Conservation (phyloP, 1,140 invertebrate species). For the Triops cancriformis region DNA sequence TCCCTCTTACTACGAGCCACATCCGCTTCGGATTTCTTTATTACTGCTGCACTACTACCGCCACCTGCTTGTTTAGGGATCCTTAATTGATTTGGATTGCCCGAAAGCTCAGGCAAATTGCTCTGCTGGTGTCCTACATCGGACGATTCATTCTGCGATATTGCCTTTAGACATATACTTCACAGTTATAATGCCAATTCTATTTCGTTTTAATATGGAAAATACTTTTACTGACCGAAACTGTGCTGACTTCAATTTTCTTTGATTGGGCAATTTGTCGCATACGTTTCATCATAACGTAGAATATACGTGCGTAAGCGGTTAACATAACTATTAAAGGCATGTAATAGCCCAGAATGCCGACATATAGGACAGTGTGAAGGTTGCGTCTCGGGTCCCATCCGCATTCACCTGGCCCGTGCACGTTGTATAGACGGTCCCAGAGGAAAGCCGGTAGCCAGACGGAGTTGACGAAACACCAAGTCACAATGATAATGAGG, state of each 20-base stretch:
- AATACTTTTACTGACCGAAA: too few relatives aligned
- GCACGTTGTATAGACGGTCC: slow-evolving; percentile 35
- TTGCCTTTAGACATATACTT: not conserved
- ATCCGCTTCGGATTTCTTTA: slow-evolving; percentile 26
- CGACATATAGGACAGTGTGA: slow-evolving; percentile 36
- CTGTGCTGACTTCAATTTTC: slow-evolving; percentile 16
- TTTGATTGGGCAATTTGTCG: slow-evolving; percentile 28
- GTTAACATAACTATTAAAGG: slow-evolving; percentile 36
- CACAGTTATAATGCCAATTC: not conserved
- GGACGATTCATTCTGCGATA: not conserved
- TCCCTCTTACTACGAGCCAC: slow-evolving; percentile 28
- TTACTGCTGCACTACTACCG: not conserved
- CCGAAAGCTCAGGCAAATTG: not conserved
- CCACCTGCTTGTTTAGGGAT: slow-evolving; percentile 7
- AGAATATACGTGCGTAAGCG: slow-evolving; percentile 36
- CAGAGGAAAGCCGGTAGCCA: slow-evolving; percentile 38
- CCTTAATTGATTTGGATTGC: not conserved
- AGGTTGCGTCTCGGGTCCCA: slow-evolving; percentile 39
- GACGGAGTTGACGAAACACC: slow-evolving; percentile 36
- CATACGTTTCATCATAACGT: slow-evolving; percentile 33
- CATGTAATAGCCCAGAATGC: slow-evolving; percentile 39
- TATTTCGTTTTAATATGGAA: too few relatives aligned
- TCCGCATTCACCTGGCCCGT: slow-evolving; percentile 33
- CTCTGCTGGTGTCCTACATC: not conserved
- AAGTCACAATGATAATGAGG: slow-evolving; percentile 34